phyloP scores from a whole-genome alignment of 2,888 invertebrate species.

The Cerastoderma edule region DNA sequence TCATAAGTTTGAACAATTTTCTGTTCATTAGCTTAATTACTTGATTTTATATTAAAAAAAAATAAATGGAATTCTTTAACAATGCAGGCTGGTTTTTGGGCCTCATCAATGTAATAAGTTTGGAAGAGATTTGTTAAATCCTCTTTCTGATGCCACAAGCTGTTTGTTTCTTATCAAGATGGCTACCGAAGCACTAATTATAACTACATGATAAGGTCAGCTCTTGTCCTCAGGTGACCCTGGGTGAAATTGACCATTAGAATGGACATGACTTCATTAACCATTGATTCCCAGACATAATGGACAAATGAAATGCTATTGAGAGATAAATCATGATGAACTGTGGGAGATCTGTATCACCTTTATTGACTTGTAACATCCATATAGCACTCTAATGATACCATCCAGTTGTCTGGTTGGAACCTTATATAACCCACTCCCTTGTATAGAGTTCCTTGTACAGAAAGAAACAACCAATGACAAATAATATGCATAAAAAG shows the following conservation, averaged over 20 bases:
- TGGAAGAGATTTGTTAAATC: too few species aligned
- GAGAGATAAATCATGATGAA: slow-evolving; percentile 21
- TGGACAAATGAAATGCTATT: slow-evolving; percentile 21
- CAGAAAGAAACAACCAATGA: too few species aligned
- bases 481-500: too few species aligned
- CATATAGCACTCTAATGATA: not conserved
- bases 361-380: not conserved
- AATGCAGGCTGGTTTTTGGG: too few species aligned
- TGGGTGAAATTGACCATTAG: slow-evolving; percentile 15
- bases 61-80: too few species aligned
- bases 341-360: slow-evolving; percentile 1
- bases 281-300: slow-evolving; percentile 19
- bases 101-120: too few species aligned
- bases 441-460: too few species aligned
- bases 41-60: not conserved
- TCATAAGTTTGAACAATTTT: not conserved
- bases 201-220: slow-evolving; percentile 15
- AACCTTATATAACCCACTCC: too few species aligned
- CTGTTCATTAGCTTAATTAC: not conserved
- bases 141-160: too few species aligned
- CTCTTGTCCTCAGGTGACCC: slow-evolving; percentile 23
- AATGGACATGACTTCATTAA: slow-evolving; percentile 21
- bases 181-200: slow-evolving; percentile 1
- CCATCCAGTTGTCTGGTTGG: too few species aligned
- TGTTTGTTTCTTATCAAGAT: slow-evolving; percentile 6